Evolutionary conservation across 2,797 vertebrate genomes (phyloP), one percentile per base, ranked within the genome.

Genomic region (Sebastes flavidus): DNA sequence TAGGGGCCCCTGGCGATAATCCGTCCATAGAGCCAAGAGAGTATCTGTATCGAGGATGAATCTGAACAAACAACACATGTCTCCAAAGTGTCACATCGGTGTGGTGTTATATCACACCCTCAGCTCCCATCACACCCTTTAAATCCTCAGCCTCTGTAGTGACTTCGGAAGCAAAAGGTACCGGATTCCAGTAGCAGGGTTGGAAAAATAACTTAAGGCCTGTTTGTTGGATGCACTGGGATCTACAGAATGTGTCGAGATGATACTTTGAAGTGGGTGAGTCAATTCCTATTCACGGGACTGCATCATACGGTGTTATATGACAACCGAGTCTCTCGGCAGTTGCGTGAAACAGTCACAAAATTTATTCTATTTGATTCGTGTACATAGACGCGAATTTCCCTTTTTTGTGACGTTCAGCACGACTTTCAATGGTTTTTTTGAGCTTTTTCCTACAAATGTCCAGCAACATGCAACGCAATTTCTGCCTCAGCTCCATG

Each of bases 361-460:
- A 38, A 14, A 38, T 38, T 0, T 38, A 38, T 38, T 38, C 36
- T 38, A 38, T 14, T 38, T 38, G 13, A 38, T 38, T 38, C 0
- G 13, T 38, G 36, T 38, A 14, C 36, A 38, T 38, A 38, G 36
- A 38, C 36, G 5, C 13, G 2, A 14, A 38, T 38, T 38, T 38
- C 36, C 13, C 36, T 38, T 38, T 38, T 38, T 38, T 38, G 36
- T 38, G 36, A 38, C 0, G 13, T 0, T 14, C 36, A 38, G 13
- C 36, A 38, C 2, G 5, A 38, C 36, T 14, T 38, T 38, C 36
- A 38, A 38, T 38, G 0, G 0, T 6, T 14, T 38, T 38, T 38
- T 38, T 38, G 5, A 2, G 36, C 36, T 38, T 38, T 38, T 38
- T 38, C 36, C 13, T 38, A 38, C 36, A 14, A 38, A 38, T 38